Evolutionary conservation across 2,888 invertebrate genomes (phyloP).

Genomic region (Caradrina clavipalpis): DNA sequence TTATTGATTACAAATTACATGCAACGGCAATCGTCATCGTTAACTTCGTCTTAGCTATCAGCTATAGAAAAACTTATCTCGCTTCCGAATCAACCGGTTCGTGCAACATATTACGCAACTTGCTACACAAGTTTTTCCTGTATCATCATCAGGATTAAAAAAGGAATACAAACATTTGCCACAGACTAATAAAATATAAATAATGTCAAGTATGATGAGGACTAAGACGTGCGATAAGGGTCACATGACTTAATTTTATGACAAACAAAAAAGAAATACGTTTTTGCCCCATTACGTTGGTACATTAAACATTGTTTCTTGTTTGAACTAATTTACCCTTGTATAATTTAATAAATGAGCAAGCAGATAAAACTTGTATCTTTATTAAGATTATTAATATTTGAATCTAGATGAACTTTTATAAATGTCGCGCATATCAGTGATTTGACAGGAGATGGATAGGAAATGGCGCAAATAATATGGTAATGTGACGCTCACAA

Average conservation of each 20-base stretch:
- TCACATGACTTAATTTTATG: slow-evolving; percentile 27
- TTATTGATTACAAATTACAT: slow-evolving; percentile 57
- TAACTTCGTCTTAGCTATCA: slow-evolving; percentile 20
- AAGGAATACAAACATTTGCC: not conserved
- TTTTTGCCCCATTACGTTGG: slow-evolving; percentile 26
- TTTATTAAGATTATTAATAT: slow-evolving; percentile 6
- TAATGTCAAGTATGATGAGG: slow-evolving; percentile 27
- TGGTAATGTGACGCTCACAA: slow-evolving; percentile 22
- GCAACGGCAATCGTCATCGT: slow-evolving; percentile 29
- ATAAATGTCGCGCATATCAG: slow-evolving; percentile 10
- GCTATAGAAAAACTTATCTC: slow-evolving; percentile 14
- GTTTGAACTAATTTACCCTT: slow-evolving; percentile 2
- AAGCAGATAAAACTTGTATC: slow-evolving; percentile 6
- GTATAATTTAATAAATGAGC: slow-evolving; percentile 19
- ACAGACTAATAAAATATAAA: slow-evolving; percentile 12
- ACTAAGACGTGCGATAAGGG: slow-evolving; percentile 28
- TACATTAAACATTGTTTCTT: slow-evolving; percentile 14
- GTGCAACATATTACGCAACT: slow-evolving; percentile 10
- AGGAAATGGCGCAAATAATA: slow-evolving; percentile 37
- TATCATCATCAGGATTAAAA: not conserved
- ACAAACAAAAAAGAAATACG: slow-evolving; percentile 19
- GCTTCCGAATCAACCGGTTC: slow-evolving; percentile 32
- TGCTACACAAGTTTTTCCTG: not conserved
- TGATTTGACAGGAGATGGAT: not conserved
- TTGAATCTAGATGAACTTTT: slow-evolving; percentile 11